These are phyloP conservation scores for Ellobius talpinus DNA, from an alignment of 2,113 vertebrate genomes.

Conservation along the genomic window DNA sequence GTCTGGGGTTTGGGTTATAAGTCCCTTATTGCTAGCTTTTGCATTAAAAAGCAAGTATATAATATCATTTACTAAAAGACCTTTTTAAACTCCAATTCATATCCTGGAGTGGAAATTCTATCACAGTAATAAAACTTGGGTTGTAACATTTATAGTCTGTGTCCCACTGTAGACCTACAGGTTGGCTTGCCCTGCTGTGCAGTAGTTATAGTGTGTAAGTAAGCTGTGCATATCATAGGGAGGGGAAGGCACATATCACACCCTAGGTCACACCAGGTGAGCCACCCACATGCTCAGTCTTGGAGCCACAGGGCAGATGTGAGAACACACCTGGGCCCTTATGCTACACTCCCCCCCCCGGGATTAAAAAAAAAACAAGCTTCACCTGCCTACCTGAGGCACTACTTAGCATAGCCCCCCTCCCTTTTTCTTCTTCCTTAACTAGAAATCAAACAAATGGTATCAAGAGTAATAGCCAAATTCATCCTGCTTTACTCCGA, in stretches of 20 bases:
- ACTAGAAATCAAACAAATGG: neutral
- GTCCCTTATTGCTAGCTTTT: slow-evolving; percentile 21
- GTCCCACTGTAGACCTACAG: neutral
- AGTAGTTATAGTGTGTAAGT: neutral
- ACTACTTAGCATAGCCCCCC: neutral
- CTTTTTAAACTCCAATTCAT: slow-evolving; percentile 1
- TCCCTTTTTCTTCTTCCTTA: neutral
- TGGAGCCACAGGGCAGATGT: neutral
- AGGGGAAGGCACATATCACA: neutral
- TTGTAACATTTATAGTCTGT: neutral
- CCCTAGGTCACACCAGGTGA: neutral
- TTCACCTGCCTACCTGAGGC: neutral
- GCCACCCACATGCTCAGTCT: neutral
- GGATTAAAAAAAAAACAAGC: neutral
- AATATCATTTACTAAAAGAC: neutral
- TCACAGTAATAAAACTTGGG: neutral
- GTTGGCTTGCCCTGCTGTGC: neutral
- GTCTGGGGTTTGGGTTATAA: neutral
- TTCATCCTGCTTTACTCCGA: neutral
- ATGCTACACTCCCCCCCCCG: rapidly evolving
- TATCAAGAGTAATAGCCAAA: neutral
- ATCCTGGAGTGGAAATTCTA: slow-evolving; percentile 45
- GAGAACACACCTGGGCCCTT: neutral
- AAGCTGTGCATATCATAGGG: neutral
- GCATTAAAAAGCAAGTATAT: slow-evolving; percentile 41